phyloP scores from a whole-genome alignment of 1,140 invertebrate species.

The Musca vetustissima region DNA sequence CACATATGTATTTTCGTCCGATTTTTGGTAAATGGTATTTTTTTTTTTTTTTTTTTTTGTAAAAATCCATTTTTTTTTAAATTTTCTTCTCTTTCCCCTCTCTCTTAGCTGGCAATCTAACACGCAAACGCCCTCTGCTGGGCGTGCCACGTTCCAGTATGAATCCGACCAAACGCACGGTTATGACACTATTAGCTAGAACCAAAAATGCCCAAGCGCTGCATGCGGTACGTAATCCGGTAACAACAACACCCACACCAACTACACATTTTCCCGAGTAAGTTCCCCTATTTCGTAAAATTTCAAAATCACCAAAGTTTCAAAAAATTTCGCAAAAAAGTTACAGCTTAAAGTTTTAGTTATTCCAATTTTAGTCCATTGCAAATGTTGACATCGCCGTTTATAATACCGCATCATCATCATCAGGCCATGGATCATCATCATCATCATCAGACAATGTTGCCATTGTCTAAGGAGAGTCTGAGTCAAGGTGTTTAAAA shows the following conservation, averaged over 20 bases:
- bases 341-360: not conserved
- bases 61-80: no score
- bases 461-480: constrained; percentile 51
- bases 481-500: constrained; percentile 54
- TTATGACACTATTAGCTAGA: constrained; percentile 73
- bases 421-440: constrained; percentile 46
- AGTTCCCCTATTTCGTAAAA: constrained; percentile 28
- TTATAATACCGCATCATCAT: constrained; percentile 46
- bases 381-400: constrained; percentile 53
- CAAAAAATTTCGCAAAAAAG: not conserved
- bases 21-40: no score
- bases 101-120: constrained; percentile 57
- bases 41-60: no score
- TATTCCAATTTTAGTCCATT: constrained; percentile 39
- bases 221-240: constrained; percentile 57
- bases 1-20: no score
- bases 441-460: constrained; percentile 43
- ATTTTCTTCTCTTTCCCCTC: not conserved
- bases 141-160: constrained; percentile 70
- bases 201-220: constrained; percentile 73
- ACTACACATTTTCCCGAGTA: constrained; percentile 53
- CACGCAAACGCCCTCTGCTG: constrained; percentile 72
- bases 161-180: constrained; percentile 74
- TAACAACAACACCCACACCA: constrained; percentile 49
- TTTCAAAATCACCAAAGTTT: no score